Conservation (phyloP, 2,113 vertebrate genomes). For the Gambusia holbrooki region DNA sequence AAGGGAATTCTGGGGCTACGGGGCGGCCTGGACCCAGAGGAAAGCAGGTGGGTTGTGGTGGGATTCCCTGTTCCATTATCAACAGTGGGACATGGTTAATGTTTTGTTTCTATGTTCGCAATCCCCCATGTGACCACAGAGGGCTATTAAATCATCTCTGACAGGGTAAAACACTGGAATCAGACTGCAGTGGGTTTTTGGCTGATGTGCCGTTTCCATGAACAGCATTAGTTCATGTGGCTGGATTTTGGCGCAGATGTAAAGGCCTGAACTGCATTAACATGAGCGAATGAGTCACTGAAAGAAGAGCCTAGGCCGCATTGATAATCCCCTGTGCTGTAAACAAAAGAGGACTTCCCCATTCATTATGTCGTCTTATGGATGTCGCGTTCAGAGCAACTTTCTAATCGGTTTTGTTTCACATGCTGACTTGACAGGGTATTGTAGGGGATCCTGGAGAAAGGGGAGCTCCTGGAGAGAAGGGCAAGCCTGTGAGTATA, state of each 20-base stretch:
- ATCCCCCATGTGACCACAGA: constrained; percentile 31
- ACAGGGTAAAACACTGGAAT: constrained; percentile 57
- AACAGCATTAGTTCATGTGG: constrained; percentile 64
- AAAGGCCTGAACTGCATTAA: constrained; percentile 49
- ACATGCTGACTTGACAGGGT: constrained; percentile 70
- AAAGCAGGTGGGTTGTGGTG: constrained; percentile 70
- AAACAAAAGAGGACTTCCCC: constrained; percentile 2
- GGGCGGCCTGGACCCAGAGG: constrained; percentile 70
- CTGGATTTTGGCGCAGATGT: constrained; percentile 47
- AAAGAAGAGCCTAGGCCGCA: constrained; percentile 13
- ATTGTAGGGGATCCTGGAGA: constrained; percentile 83
- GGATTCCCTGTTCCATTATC: constrained; percentile 31
- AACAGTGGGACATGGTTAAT: constrained; percentile 20
- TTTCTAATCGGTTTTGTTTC: constrained; percentile 9
- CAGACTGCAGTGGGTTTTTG: constrained; percentile 46
- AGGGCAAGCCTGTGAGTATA: constrained; percentile 80
- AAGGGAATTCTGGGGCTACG: constrained; percentile 62
- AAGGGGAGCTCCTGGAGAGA: constrained; percentile 74
- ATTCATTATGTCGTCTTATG: background rate
- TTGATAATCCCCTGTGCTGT: constrained; percentile 28
- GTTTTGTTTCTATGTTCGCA: constrained; percentile 43
- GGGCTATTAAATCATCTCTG: constrained; percentile 50
- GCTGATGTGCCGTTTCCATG: constrained; percentile 59
- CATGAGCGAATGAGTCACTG: constrained; percentile 45
- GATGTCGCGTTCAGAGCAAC: background rate